Evolutionary conservation across 1,140 invertebrate genomes (phyloP), one percentile per base, ranked within the genome.

Genomic region (Anthonomus grandis): DNA sequence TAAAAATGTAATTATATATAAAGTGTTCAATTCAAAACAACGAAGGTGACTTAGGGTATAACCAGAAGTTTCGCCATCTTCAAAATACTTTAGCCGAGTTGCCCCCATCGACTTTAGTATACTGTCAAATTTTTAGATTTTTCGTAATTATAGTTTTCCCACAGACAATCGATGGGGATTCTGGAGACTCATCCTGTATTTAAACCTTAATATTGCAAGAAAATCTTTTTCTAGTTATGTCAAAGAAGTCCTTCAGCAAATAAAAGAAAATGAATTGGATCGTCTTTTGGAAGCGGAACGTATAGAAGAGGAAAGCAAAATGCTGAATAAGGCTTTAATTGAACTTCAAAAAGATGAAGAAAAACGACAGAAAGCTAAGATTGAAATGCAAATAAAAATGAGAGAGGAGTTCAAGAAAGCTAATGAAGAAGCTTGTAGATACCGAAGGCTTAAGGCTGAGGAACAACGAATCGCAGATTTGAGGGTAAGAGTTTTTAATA

Each of bases 261-360:
- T 86, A 13, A 68, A 70, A 19, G 78, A 80, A 52, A 82, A 83
- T 15, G 82, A 85, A 59, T 73, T 80, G 21, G 70, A 79, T 9
- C 74, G 76, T 22, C 69, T 84, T 31, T 70, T 84, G 59, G 81
- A 85, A 67, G 81, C 81, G 0, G 81, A 86, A 62, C 75, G 76
- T 8, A 83, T 81, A 31, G 79, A 83, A 60, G 83, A 86, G 63
- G 85, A 88, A 67, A 81, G 81, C 23, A 76, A 80, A 15, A 70
- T 79, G 24, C 76, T 82, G 37, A 86, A 83, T 48, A 72, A 79
- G 38, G 79, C 76, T 2, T 70, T 74, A n/a, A 76, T 80, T 17
- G 71, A 76, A 2, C 72, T 81, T 55, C 76, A 80, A 51, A 68
- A 78, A 36, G 78, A 79, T 10, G 80, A 84, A 55, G 71, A 79